Evolutionary conservation across 2,888 invertebrate species (phyloP), one percentile per base, ranked within the genome.

Genomic region (Ernsta delagoae): DNA sequence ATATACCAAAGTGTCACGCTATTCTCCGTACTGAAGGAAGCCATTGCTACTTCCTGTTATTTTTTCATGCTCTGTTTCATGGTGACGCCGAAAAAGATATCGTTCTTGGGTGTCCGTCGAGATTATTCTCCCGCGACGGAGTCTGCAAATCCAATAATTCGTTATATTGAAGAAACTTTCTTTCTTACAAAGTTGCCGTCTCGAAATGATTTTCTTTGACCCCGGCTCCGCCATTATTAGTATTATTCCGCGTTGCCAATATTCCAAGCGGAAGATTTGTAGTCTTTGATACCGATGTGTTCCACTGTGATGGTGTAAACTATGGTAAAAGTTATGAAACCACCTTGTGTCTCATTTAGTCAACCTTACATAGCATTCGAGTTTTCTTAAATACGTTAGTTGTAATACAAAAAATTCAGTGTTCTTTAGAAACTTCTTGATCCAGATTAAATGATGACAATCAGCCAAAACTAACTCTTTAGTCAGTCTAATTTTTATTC

Each of bases 111-210:
- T 80, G 83, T 86, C 83, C 83, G 83, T 86, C 84, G 84, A 79
- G 79, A 81, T 81, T 82, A 81, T 81, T 80, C 79, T 77, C 72
- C 71, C 77, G 79, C 82, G 83, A 79, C 83, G 36, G 4, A 5
- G 83, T 84, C 85, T 83, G 81, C 79, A 85, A 84, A 87, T 88
- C 88, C 87, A 90, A 90, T 90, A 89, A 90, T 90, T 90, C 88
- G 87, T 89, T 87, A 88, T 87, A 87, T 88, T 87, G 86, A 88
- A 88, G 84, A 88, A 89, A 89, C 79, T 89, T 90, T 84, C 79
- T 89, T 90, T 84, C 82, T 79, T 76, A 77, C 83, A 77, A 84
- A 89, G 83, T 86, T 87, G 77, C 78, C 81, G 78, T 77, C 83
- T 83, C 81, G 82, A 82, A 85, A 88, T 88, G 81, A 89, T 87